Evolutionary conservation across 1,140 invertebrate genomes (phyloP).

Genomic region (Bombus superbus): DNA sequence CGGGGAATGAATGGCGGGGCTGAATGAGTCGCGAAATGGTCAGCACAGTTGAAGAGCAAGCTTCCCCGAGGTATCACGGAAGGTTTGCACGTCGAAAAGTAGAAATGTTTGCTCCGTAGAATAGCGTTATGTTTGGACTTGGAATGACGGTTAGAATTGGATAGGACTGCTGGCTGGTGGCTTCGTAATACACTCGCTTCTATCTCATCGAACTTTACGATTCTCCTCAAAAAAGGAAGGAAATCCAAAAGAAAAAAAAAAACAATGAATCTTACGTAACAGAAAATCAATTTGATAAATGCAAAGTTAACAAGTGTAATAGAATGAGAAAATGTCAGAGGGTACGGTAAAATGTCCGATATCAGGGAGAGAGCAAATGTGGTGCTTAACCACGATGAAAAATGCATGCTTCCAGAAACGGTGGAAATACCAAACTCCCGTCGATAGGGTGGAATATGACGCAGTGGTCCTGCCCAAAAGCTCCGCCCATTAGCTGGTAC

Average conservation of each 20-base stretch:
- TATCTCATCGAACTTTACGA: not conserved
- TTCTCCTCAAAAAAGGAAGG: not conserved
- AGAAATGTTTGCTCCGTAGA: conserved; percentile 80
- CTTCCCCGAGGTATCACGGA: conserved; percentile 72
- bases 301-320: not conserved
- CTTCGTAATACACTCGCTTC: conserved; percentile 47
- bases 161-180: conserved; percentile 62
- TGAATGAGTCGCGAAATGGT: conserved; percentile 82
- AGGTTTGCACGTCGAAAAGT: conserved; percentile 77
- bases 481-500: conserved; percentile 73
- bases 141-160: conserved; percentile 80
- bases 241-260: not conserved
- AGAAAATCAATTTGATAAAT: not conserved
- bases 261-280: not conserved
- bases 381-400: not conserved
- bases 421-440: conserved; percentile 36
- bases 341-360: not conserved
- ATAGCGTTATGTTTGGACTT: conserved; percentile 80
- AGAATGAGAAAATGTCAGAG: no score
- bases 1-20: conserved; percentile 59
- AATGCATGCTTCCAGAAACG: conserved; percentile 44
- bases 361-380: not conserved
- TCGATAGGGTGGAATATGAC: conserved; percentile 47
- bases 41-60: conserved; percentile 76
- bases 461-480: conserved; percentile 55